Base-by-base conservation (phyloP, 1,140 invertebrate species). In the Eriocheir sinensis region DNA sequence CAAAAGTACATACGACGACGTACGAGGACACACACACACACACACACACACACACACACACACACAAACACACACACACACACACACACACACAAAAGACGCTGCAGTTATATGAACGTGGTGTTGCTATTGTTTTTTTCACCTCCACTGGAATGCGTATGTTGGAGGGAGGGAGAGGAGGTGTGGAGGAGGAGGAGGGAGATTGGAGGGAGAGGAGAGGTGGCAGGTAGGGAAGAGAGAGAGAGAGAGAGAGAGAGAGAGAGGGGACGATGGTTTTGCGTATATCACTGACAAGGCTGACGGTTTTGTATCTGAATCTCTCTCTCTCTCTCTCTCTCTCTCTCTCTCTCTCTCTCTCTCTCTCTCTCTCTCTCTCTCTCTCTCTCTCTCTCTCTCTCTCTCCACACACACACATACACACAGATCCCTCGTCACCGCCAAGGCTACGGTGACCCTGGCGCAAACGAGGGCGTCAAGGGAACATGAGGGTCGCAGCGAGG, bases 281-380 rank as follows among this genome's bases (percentile, higher is more conserved):
- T 48, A 48, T 48, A 48, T 72, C n/a, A 0, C 60, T 21, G 12
- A 72, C 6, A 2, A 27, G 17, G 60, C 60, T 72, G 21, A 4
- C n/a, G 60, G 0, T 60, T n/a, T n/a, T n/a, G n/a, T n/a, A n/a
- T n/a, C n/a, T n/a, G n/a, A n/a, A n/a, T n/a, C n/a, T 30, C 81
- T 85, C 81, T 85, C 81, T 85, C 81, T 85, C 3, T 6, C 81
- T 85, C 81, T 85, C 81, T 85, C 81, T 85, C 81, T 85, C 81
- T 85, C 81, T 85, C 85, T 88, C 38, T 88, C 85, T 88, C 85
- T 41, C 41, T 41, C 41, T n/a, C 86, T 89, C 88, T 89, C 88
- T 89, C 88, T 89, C 88, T 89, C 88, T 32, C 88, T 89, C 88
- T 89, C 88, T 53, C 41, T 53, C 88, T 60, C 41, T 53, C 86